Base-by-base conservation (phyloP, 2,888 invertebrate species). In the Epiperipatus broadwayi region DNA sequence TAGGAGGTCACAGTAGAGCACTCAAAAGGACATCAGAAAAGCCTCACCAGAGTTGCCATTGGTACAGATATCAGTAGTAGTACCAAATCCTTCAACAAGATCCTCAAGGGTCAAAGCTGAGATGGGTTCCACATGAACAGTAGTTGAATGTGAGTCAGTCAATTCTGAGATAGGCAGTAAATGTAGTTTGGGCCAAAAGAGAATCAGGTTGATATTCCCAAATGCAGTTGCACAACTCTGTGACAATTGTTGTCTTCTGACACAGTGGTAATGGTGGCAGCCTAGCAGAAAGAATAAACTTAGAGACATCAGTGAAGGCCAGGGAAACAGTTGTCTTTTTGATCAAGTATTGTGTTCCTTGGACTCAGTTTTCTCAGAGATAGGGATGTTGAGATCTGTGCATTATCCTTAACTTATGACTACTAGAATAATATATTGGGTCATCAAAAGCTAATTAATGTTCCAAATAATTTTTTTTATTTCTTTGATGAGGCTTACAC, bases 41-140 rank as follows among this genome's bases (percentile, higher is more conserved):
- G 62, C 58, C 57, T 56, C 59, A 56, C 60, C 65, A 56, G 59
- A 62, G 59, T 60, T 50, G 54, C 56, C 56, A 43, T 48, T 47
- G 53, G 62, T 57, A 59, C 61, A 62, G 60, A 72, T 70, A 69
- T 71, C 71, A 70, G 69, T 72, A 67, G 68, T 70, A 69, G 71
- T 71, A 71, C 70, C 71, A 72, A 72, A 70, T 69, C 71, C 67
- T 68, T 68, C 61, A 68, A 66, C 61, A 69, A 68, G 66, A 69
- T 51, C 58, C 55, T 59, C 57, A 57, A 58, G 59, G 58, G 52
- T 59, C 51, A 57, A 61, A 53, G 61, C 53, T 59, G 58, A 58
- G 59, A 62, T 58, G 58, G 59, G 62, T 69, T 70, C 64, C 67
- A 65, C 66, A 68, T 67, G 66, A 71, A 64, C 63, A 58, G 58